Evolutionary conservation across 2,797 vertebrate genomes (phyloP), one percentile per base, ranked within the genome.

Genomic region (Myiotriccus ornatus): DNA sequence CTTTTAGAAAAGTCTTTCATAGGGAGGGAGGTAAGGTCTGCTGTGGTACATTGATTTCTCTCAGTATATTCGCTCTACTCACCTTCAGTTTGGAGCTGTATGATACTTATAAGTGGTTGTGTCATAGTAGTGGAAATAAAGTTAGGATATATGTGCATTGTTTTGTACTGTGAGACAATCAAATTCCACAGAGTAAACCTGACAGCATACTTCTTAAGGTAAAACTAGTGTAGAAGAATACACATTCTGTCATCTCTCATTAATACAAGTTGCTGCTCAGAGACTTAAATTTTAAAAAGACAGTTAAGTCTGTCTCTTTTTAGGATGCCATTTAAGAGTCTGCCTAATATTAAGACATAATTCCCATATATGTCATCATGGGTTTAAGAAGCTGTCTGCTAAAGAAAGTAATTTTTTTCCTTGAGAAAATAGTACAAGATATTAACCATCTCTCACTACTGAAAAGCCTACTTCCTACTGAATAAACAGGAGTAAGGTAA

Each of bases 61-160:
- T 80, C 34, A 3, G 12, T 18, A 12, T 41, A 28, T 84, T 88
- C 24, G 17, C 15, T 78, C 24, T 47, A 37, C 43, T 46, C 25
- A 17, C 34, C 23, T 73, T 10, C 3, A 4, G 37, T 71, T 90
- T 71, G 52, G 15, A 93, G 15, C 18, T 44, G 4, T 37, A 11
- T 70, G 25, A 9, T 64, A 23, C 18, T 37, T 74, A 0, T 4
- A 84, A 43, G 17, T 52, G 21, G 2, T 27, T 4, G 0, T 69
- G 18, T 65, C 43, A 35, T 7, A 59, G 27, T 9, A 52, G 17
- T 28, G 25, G 35, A 69, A 64, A 32, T 78, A 46, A 63, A 7
- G 18, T 12, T 62, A 28, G 12, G 13, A 1, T 79, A 4, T 49
- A 21, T 39, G 4, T 12, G 4, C 2, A 0, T 46, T 80, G 21